Evolutionary conservation across 1,140 invertebrate species (phyloP), one percentile per base, ranked within the genome.

Genomic region (Heterodera carotae): DNA sequence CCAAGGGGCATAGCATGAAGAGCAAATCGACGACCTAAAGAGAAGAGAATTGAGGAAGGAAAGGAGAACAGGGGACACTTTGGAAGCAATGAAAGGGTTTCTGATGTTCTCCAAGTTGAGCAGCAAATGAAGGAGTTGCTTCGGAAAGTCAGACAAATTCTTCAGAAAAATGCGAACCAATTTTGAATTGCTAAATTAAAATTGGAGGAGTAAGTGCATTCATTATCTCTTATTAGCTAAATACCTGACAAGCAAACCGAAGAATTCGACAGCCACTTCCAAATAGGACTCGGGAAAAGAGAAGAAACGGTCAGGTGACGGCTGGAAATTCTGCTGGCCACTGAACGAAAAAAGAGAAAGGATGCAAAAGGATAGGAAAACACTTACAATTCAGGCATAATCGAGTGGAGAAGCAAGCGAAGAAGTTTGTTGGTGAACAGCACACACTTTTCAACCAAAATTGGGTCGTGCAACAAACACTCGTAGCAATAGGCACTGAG

Each of bases 51-150:
- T 31, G 66, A 12, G 22, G 0, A 71, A 31, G 27, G 22, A 60
- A 81, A n/a, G 31, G 33, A 8, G 33, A 25, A 7, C 31, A n/a
- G 59, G 10, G 39, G 31, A 2, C 27, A 84, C 91, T 90, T 98
- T 97, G 69, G 95, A 94, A 67, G 94, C 93, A 59, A 98, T 91
- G 88, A 98, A 98, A 0, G 96, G 96, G 91, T 97, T 98, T 88
- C 93, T 93, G 83, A 98, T 93, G 86, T 93, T 93, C 84, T 94
- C 92, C 29, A 94, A 93, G 73, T 93, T 92, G 89, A 95, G 97
- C 39, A 96, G 92, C 75, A 94, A 92, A 70, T 94, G 92, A 39
- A 98, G 89, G 3, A 98, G 88, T 92, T 95, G 94, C 18, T 93
- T 93, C 48, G 96, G 92, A 53, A 97, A 90, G 15, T 92, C 91